Base-by-base conservation (phyloP, 2,797 vertebrate genomes). In the Remorina albescens region DNA sequence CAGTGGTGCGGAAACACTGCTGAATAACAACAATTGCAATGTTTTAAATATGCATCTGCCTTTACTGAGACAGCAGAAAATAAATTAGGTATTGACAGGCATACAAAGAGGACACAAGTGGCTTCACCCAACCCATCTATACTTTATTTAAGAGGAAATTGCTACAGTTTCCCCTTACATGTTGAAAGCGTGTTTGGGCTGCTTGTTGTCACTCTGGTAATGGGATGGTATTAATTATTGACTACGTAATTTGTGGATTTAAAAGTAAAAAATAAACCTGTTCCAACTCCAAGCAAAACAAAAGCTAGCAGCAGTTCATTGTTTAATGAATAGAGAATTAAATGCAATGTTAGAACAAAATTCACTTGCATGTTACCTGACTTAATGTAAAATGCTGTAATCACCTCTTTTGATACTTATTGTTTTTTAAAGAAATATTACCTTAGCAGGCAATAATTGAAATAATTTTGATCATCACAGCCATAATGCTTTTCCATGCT, bases 41-140 rank as follows among this genome's bases (percentile, higher is more conserved):
- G 73, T 67, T 82, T 82, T 85, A 81, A 78, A 82, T 73, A 74
- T 77, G 72, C 60, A 69, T 71, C 64, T 81, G 54, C 75, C 61
- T 75, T 77, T 53, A 80, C 83, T 82, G 85, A 83, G 78, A 85
- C 78, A 83, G 86, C 81, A 84, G 68, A 83, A 89, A 85, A 78
- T 85, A 87, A 87, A 90, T 88, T 50, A 74, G 63, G 26, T 88
- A 86, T 89, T 88, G 87, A 85, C 84, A 77, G 69, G 46, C 41
- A 78, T 44, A 58, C 71, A 39, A 65, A 49, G 73, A 67, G 69
- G 63, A 46, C 58, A 74, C 42, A 30, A 72, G 54, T 66, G 39
- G 42, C 76, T 78, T 76, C 67, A 81, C 60, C 47, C 39, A 46
- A 54, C 72, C 44, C 44, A 76, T 67, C 60, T 67, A 49, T 73